Evolutionary conservation across 1,140 invertebrate genomes (phyloP), one percentile per base, ranked within the genome.

Genomic region (Drosophila rhopaloa): DNA sequence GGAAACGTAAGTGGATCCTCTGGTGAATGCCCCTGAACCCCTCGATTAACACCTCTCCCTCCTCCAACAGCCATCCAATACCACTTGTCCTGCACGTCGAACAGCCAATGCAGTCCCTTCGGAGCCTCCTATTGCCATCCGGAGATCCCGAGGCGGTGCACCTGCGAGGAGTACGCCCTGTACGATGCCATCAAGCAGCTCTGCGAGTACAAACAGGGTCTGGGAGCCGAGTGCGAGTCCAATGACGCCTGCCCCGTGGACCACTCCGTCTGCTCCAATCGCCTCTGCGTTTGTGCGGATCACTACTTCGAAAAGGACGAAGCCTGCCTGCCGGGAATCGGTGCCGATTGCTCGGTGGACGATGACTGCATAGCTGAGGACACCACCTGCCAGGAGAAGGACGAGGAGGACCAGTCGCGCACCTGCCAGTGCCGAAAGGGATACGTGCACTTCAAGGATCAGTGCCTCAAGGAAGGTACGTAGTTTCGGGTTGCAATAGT

Each of bases 351-450:
- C 51, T 43, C 59, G 0, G 46, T 50, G n/a, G 90, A 93, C 55
- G 51, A 74, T 0, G 93, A 94, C 50, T 94, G 93, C 44, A 55
- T 78, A 0, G 88, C 92, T 0, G 89, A 92, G 0, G 91, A 93
- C 51, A 91, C 93, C 1, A 57, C 55, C 0, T 94, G 93, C 66
- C 54, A 48, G 10, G 59, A 16, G 11, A 83, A 74, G 29, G 77
- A 78, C 35, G 74, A 68, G 1, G 77, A 79, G 14, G 83, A 79
- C 1, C 54, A 51, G 11, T 62, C 61, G 0, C 77, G 75, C 13
- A 91, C 92, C 0, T 94, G 93, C 62, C 93, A 93, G 50, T 94
- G 93, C 37, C 75, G 63, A 0, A 81, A 84, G 2, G 77, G 66
- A 0, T 93, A 92, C 47, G 90, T 94, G 0, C 80, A 90, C 27